Conservation (phyloP, 2,888 invertebrate genomes). For the Diploptera punctata region DNA sequence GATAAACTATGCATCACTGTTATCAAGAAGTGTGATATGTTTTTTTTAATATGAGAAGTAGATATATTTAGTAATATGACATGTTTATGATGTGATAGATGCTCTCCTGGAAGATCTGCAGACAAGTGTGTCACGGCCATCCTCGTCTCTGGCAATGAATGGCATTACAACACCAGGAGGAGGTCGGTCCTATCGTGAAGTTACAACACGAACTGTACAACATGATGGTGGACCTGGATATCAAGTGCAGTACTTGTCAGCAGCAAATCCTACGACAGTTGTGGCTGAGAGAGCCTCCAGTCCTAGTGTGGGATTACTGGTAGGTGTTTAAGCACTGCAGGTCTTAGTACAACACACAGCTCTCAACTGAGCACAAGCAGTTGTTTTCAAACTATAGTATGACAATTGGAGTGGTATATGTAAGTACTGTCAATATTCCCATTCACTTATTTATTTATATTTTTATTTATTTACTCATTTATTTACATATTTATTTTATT, state of each 20-base stretch:
- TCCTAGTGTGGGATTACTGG: constrained; percentile 33
- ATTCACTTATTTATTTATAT: no score
- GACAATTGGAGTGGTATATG: no score
- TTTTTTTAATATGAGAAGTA: no score
- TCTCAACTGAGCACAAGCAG: no score
- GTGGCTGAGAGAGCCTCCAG: constrained; percentile 46
- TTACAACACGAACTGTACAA: constrained; percentile 46
- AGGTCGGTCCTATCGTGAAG: constrained; percentile 48
- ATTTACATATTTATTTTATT: no score
- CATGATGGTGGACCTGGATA: constrained; percentile 46
- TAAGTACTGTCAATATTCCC: no score
- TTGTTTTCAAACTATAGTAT: no score
- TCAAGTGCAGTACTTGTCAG: constrained; percentile 50
- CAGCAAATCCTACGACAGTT: constrained; percentile 50
- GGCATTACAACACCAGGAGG: constrained; percentile 37
- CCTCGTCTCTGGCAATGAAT: constrained; percentile 41
- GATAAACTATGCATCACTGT: no score
- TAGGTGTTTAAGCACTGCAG: background rate
- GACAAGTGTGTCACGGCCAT: constrained; percentile 48
- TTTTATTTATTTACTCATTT: no score
- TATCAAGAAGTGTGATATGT: no score
- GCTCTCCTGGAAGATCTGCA: constrained; percentile 51
- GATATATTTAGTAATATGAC: background rate
- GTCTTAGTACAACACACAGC: no score
- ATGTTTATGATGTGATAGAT: constrained; percentile 45